These are phyloP conservation scores for Nothobranchius kuhntae DNA, from an alignment of 2,113 vertebrate species.

Conservation along the genomic window DNA sequence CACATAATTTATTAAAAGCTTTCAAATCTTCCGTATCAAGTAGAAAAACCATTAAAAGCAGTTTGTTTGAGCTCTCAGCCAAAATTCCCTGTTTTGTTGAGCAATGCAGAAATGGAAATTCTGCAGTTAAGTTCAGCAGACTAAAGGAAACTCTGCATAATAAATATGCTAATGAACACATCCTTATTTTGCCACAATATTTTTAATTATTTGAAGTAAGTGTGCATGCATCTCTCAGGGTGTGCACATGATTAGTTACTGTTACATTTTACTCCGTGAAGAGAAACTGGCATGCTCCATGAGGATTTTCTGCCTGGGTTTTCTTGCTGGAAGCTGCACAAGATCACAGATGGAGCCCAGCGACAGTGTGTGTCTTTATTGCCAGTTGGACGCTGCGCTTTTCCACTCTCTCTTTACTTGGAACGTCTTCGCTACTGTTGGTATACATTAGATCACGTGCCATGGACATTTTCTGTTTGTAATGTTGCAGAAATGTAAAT, in stretches of 20 bases:
- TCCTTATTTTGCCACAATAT: background rate
- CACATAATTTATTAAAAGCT: conserved; percentile 53
- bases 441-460: background rate
- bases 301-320: conserved; percentile 27
- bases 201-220: conserved; percentile 26
- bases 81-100: conserved; percentile 22
- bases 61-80: conserved; percentile 54
- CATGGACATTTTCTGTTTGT: background rate
- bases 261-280: conserved; percentile 16
- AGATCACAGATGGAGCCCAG: conserved; percentile 22
- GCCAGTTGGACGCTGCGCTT: conserved; percentile 15
- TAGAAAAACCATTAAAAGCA: conserved; percentile 45
- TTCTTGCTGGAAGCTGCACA: conserved; percentile 27
- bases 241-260: conserved; percentile 23
- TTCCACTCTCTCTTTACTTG: conserved; percentile 8
- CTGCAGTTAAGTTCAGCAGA: conserved; percentile 34
- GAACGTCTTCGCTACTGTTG: background rate
- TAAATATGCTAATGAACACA: conserved; percentile 39
- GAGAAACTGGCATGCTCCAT: conserved; percentile 27
- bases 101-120: conserved; percentile 27
- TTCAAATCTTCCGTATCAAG: conserved; percentile 33
- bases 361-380: conserved; percentile 11
- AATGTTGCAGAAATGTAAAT: background rate
- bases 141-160: conserved; percentile 14
- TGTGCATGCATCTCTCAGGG: conserved; percentile 26